Evolutionary conservation across 2,888 invertebrate species (phyloP), one percentile per base, ranked within the genome.

Genomic region (Hermodice carunculata): DNA sequence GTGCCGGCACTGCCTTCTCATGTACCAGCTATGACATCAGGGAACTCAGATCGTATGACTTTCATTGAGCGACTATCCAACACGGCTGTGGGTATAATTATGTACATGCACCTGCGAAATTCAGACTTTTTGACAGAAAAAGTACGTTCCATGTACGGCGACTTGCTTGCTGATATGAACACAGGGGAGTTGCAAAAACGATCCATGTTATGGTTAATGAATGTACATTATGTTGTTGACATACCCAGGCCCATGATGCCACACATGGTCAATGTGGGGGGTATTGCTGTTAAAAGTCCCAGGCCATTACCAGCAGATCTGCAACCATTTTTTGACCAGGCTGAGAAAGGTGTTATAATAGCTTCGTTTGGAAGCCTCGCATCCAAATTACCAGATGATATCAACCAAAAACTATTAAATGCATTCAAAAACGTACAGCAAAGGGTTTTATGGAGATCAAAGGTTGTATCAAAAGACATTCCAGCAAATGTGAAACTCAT

Each of bases 221-320:
- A 76, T n/a, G 11, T 19, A 1, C 73, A 77, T 34, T 40, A 48
- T 29, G 58, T 75, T 0, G 31, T 77, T 22, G 66, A 70, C 59
- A 74, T 67, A 37, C 71, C 74, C 2, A 29, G 48, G 1, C 67
- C 72, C 1, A 8, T 49, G 2, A 28, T 70, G 31, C 42, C 54
- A 3, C 24, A 54, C 29, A 43, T 42, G 42, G 22, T 54, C 2
- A 14, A 14, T 19, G 42, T 54, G 17, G 54, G 42, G 5, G 54
- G 54, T 5, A 17, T 54, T n/a, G 42, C 17, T 11, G 42, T 43
- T 2, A 37, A 54, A 26, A 14, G 42, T 3, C 26, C 42, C 6
- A 54, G 29, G 17, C 54, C 42, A 8, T 43, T 54, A 5, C 40
- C 40, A 11, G 28, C 26, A 3, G 42, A 40, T 24, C n/a, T 54